Evolutionary conservation across 1,140 invertebrate genomes (phyloP).

Genomic region (Atta colombica): DNA sequence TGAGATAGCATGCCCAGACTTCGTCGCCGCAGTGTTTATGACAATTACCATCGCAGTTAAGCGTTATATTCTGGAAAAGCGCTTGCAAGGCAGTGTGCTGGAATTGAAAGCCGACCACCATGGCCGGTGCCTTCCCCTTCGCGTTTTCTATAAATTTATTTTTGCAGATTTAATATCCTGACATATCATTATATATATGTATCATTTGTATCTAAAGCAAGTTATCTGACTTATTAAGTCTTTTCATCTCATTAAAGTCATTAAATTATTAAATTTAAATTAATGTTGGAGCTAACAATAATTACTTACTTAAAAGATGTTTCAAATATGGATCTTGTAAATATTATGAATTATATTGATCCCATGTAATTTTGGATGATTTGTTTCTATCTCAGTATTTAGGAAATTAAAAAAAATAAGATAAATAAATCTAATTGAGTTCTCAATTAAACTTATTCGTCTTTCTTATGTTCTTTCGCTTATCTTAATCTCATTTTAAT

Average conservation of each 20-base stretch:
- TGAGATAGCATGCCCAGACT: conserved; percentile 93
- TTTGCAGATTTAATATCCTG: background rate
- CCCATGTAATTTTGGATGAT: background rate
- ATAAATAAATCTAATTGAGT: background rate
- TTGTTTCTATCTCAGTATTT: background rate
- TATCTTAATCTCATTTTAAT: background rate
- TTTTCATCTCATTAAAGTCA: background rate
- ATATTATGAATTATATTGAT: background rate
- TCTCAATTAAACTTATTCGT: too few relatives aligned
- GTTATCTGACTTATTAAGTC: background rate
- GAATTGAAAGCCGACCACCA: conserved; percentile 97
- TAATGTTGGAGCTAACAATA: background rate
- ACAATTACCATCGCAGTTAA: conserved; percentile 87
- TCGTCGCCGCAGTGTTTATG: conserved; percentile 90
- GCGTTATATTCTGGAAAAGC: conserved; percentile 93
- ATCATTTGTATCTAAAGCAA: background rate
- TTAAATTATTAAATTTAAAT: background rate
- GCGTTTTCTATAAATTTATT: conserved; percentile 81
- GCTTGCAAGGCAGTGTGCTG: conserved; percentile 91
- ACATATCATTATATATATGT: too few relatives aligned
- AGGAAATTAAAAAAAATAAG: background rate
- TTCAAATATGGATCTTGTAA: background rate
- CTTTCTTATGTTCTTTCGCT: too few relatives aligned
- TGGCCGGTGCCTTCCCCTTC: conserved; percentile 91
- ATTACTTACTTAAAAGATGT: background rate